Conservation (phyloP, 2,888 invertebrate genomes). For the Leucophenga montana region DNA sequence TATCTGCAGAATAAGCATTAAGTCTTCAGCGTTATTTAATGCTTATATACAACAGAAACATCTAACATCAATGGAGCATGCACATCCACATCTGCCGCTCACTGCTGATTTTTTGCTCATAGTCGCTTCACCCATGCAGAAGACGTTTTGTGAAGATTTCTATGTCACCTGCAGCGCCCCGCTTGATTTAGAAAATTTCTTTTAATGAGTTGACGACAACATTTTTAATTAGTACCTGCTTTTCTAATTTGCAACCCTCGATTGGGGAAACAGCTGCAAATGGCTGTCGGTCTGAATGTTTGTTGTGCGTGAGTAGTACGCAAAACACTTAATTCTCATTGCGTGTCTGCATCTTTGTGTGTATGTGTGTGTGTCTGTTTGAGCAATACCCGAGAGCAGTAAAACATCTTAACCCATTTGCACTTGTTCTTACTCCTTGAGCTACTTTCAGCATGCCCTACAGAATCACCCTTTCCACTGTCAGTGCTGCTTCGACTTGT, state of each 20-base stretch:
- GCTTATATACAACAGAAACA: too few relatives aligned
- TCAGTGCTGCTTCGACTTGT: background rate
- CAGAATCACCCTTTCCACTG: slow-evolving; percentile 52
- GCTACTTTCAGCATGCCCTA: slow-evolving; percentile 40
- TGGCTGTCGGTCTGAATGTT: background rate
- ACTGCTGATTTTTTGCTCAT: slow-evolving; percentile 32
- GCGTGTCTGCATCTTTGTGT: too few relatives aligned
- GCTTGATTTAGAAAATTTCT: slow-evolving; percentile 46
- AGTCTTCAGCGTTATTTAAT: too few relatives aligned
- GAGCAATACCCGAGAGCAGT: too few relatives aligned
- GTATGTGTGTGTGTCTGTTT: too few relatives aligned
- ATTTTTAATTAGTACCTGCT: slow-evolving; percentile 71
- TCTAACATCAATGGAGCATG: too few relatives aligned
- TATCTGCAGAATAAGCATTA: background rate
- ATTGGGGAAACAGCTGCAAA: background rate
- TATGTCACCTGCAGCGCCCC: slow-evolving; percentile 50
- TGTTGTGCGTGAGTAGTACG: background rate
- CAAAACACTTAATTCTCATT: too few relatives aligned
- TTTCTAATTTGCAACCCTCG: slow-evolving; percentile 28
- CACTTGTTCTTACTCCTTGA: slow-evolving; percentile 16
- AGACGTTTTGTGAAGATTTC: too few relatives aligned
- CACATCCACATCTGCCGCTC: too few relatives aligned
- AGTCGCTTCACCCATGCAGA: slow-evolving; percentile 29
- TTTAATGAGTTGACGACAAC: slow-evolving; percentile 71
- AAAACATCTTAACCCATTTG: slow-evolving; percentile 12